Base-by-base conservation (phyloP, 2,888 invertebrate genomes). In the Ceratothoa steindachneri region DNA sequence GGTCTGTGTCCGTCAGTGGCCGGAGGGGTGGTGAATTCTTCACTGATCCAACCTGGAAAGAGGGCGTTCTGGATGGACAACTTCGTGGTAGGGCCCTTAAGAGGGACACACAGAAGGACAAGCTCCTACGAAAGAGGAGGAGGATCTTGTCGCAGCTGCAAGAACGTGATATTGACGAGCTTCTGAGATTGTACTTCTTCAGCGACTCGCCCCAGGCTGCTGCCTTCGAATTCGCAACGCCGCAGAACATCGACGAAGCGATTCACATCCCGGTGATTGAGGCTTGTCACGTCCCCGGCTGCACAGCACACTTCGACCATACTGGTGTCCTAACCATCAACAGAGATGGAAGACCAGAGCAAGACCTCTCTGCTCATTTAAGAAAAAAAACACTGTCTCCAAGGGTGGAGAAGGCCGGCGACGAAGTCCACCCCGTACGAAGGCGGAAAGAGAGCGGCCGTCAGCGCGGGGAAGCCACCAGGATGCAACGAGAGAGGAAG, bases 121-220 rank as follows among this genome's bases (percentile, higher is more conserved):
- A 60, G 24, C 69, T 73, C 12, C 69, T 68, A 19, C 67, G 67
- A 30, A 73, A 70, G 29, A 51, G 76, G 7, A 41, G 69, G 19
- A 41, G 73, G 7, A 67, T 73, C 31, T 67, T 77, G 27, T 73
- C 76, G 0, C 70, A 67, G 3, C 73, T 77, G 15, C 69, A 68
- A 41, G 73, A 77, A 22, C 70, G 71, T 31, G 71, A 77, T 66
- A 70, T 73, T 19, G 71, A 73, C 27, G 71, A 77, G 30, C 55
- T 77, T 29, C 67, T 77, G 31, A 68, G 51, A 19, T 53, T 77
- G 24, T 77, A 77, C 67, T 77, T 77, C 55, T 73, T 55, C 51
- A 27, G 55, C 29, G 69, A 69, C 30, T 30, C 53, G 1, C 60
- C 60, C 12, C 1, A 60, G 3, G 60, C n/a, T 12, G 60, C 15